These are phyloP conservation scores for Tyrannus savana DNA, from an alignment of 2,113 vertebrate genomes.

Conservation along the genomic window DNA sequence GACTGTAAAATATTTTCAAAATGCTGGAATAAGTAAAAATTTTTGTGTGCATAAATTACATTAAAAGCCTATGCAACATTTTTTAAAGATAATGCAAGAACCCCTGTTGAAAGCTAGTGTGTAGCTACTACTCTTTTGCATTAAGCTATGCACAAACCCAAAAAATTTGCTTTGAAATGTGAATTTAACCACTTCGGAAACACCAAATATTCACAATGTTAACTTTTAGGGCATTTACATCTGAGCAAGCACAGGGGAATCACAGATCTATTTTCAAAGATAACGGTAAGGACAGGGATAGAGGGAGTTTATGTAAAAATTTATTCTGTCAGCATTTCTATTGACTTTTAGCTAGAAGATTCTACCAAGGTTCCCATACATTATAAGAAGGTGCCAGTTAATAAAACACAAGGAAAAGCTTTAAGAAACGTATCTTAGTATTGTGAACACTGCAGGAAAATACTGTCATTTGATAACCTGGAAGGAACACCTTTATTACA, in stretches of 20 bases:
- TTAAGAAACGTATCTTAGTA: neutral
- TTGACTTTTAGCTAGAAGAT: neutral
- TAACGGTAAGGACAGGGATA: neutral
- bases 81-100: neutral
- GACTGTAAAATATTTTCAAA: neutral
- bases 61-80: neutral
- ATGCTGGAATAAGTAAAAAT: neutral
- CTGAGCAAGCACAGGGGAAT: neutral
- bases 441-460: neutral
- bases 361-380: neutral
- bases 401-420: neutral
- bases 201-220: neutral
- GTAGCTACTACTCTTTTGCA: neutral
- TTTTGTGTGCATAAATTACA: neutral
- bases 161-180: constrained; percentile 4
- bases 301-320: neutral
- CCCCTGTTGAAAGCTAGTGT: neutral
- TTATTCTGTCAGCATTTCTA: neutral
- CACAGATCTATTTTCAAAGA: neutral
- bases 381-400: neutral
- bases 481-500: neutral
- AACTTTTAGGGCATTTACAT: neutral
- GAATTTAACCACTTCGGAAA: neutral
- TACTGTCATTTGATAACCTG: neutral
- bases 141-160: neutral